These are phyloP conservation scores for Leptinotarsa lineolata DNA, from an alignment of 1,140 invertebrate genomes.

Conservation along the genomic window DNA sequence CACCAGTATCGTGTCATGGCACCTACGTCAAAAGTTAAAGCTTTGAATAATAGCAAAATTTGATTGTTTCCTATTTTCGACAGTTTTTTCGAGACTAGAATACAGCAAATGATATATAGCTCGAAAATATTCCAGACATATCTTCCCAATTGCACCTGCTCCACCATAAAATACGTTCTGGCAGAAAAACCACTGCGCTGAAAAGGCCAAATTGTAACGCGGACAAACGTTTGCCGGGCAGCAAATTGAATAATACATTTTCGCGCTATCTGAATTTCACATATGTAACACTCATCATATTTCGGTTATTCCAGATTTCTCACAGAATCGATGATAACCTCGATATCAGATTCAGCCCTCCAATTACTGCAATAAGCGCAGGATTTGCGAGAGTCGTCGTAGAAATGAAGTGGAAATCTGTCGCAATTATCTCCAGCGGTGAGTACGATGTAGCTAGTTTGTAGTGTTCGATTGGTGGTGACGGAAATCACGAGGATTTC, in stretches of 20 bases:
- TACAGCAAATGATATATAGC: no score
- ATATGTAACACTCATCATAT: background rate
- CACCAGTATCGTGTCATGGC: no score
- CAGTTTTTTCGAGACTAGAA: no score
- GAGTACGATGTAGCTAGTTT: conserved; percentile 37
- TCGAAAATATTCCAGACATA: no score
- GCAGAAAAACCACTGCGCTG: no score
- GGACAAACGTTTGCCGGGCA: no score
- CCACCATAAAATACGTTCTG: no score
- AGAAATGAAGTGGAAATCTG: conserved; percentile 54
- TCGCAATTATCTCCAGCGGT: conserved; percentile 52
- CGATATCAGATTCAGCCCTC: conserved; percentile 33
- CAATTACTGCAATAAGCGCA: conserved; percentile 44
- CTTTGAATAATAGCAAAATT: no score
- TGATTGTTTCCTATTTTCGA: no score
- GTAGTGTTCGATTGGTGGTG: background rate
- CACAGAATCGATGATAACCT: conserved; percentile 7
- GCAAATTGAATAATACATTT: background rate
- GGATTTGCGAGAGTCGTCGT: conserved; percentile 46
- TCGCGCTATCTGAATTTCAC: background rate
- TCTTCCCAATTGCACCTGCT: no score
- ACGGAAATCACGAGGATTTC: background rate
- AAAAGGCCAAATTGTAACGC: no score
- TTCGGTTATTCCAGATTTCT: conserved; percentile 16
- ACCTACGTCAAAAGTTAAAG: no score